Percentiles rank a stretch among this genome's conserved stretches.
These are phyloP conservation scores for Muntiacus reevesi DNA, from an alignment of 2,113 vertebrate species.

Conservation along the genomic window DNA sequence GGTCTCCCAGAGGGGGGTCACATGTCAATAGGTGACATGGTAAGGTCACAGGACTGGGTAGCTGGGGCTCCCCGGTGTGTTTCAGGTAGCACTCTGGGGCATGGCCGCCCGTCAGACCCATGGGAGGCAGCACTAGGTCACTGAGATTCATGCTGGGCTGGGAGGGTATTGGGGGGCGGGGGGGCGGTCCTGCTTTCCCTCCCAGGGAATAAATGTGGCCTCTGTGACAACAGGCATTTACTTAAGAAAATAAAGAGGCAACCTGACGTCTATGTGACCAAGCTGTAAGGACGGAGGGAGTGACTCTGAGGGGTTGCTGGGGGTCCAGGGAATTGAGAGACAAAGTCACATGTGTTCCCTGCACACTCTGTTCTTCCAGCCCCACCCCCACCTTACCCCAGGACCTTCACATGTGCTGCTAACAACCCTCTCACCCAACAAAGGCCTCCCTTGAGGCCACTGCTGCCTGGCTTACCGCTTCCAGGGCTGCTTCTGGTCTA, in stretches of 20 bases:
- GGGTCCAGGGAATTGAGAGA: not conserved
- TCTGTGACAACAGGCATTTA: not conserved
- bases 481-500: too few relatives aligned
- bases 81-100: not conserved
- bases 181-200: too few relatives aligned
- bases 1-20: not conserved
- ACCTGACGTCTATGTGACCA: not conserved
- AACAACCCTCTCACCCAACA: too few relatives aligned
- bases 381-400: not conserved
- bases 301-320: not conserved
- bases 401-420: not conserved
- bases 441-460: not conserved
- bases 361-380: not conserved
- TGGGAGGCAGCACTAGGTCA: not conserved
- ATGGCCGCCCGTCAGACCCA: not conserved
- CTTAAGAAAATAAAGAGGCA: not conserved
- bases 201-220: not conserved
- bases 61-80: not conserved
- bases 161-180: accelerated
- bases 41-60: not conserved
- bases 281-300: not conserved
- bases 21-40: not conserved
- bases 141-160: not conserved
- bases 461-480: not conserved
- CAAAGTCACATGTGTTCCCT: not conserved